A percentile compares a stretch with the other conserved stretches of the same genome.
These are phyloP conservation scores for Falco cherrug DNA, from an alignment of 2,797 vertebrate genomes.

Conservation along the genomic window DNA sequence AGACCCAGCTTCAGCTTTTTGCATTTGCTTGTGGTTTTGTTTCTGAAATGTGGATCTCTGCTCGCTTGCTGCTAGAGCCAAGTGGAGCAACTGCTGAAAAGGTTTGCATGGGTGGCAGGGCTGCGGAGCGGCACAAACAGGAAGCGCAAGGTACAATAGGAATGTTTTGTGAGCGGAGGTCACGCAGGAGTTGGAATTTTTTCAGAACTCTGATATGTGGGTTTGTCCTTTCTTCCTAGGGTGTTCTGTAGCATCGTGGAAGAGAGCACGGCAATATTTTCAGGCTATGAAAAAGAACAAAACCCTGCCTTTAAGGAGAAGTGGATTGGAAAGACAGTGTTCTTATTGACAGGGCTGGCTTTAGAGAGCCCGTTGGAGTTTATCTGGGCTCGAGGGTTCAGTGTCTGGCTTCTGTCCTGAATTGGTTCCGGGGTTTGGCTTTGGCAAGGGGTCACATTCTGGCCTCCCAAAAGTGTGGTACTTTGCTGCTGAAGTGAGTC, in stretches of 20 bases:
- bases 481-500: neutral
- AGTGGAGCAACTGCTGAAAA: slow-evolving; percentile 9
- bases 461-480: neutral
- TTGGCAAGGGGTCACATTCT: neutral
- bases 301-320: neutral
- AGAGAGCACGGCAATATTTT: neutral
- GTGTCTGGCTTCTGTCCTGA: neutral
- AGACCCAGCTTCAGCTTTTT: neutral
- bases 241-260: neutral
- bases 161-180: neutral
- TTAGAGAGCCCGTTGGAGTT: neutral
- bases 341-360: neutral
- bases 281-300: neutral
- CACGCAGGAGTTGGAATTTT: neutral
- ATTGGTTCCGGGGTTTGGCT: neutral
- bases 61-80: neutral
- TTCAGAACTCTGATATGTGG: neutral
- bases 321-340: neutral
- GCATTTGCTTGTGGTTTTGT: neutral
- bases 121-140: slow-evolving; percentile 28
- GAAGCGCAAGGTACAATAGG: slow-evolving; percentile 20
- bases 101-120: neutral
- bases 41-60: neutral
- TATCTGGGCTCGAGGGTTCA: neutral
- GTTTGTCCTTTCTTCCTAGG: neutral